Conservation (phyloP, 23 tunicate species). For the Styela plicata region DNA sequence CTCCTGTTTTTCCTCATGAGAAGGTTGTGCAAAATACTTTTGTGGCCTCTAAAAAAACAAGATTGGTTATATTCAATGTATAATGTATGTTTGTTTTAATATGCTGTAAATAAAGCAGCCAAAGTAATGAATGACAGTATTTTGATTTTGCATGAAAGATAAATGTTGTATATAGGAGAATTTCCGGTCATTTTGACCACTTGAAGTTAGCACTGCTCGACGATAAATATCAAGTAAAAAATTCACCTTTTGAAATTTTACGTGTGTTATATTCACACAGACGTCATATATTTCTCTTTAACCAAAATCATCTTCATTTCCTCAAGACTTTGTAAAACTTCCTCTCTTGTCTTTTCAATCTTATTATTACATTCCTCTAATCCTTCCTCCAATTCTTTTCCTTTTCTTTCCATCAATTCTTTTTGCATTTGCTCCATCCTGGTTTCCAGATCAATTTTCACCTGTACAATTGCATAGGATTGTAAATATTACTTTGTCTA, state of each 20-base stretch:
- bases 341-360: slow-evolving; percentile 56
- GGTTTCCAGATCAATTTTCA: background rate
- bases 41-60: background rate
- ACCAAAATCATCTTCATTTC: slow-evolving; percentile 94
- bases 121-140: too few relatives aligned
- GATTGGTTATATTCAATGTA: background rate
- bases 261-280: slow-evolving; percentile 38
- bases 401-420: slow-evolving; percentile 57
- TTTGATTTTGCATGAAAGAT: too few relatives aligned
- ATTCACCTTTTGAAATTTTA: background rate
- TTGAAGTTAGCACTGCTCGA: too few relatives aligned
- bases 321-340: slow-evolving; percentile 80
- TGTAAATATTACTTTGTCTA: too few relatives aligned
- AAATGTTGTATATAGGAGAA: too few relatives aligned
- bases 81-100: too few relatives aligned
- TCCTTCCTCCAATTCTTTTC: slow-evolving; percentile 53
- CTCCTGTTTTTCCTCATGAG: too few relatives aligned
- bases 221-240: too few relatives aligned
- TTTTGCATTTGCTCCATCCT: slow-evolving; percentile 71
- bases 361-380: slow-evolving; percentile 50
- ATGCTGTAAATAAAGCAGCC: background rate
- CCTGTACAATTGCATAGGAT: slow-evolving; percentile 5
- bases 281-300: slow-evolving; percentile 89
- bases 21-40: background rate
- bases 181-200: too few relatives aligned